Conservation (phyloP, 1,140 invertebrate species). For the Zaprionus ghesquierei region DNA sequence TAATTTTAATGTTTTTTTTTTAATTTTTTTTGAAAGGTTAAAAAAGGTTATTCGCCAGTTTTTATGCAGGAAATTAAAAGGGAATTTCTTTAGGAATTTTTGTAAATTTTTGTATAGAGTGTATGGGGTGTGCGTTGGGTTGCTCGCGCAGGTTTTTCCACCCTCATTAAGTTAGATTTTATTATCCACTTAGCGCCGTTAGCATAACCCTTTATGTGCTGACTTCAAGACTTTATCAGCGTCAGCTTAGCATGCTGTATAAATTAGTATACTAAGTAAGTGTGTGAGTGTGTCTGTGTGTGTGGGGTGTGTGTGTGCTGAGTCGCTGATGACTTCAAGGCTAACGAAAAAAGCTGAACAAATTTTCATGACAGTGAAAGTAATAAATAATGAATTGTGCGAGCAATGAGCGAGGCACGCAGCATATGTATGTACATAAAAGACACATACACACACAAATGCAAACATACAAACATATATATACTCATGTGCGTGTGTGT, state of each 20-base stretch:
- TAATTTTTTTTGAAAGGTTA: background rate
- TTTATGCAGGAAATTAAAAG: background rate
- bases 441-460: conserved; percentile 13
- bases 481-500: background rate
- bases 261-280: background rate
- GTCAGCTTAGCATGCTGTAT: background rate
- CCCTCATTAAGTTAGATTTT: conserved; percentile 47
- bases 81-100: background rate
- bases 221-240: conserved; percentile 27
- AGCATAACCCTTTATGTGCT: conserved; percentile 46
- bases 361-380: conserved; percentile 66
- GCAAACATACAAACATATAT: conserved; percentile 11
- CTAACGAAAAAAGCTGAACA: conserved; percentile 59
- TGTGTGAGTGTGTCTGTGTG: background rate
- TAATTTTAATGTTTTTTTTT: no score
- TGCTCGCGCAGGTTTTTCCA: background rate
- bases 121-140: background rate
- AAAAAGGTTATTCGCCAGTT: background rate
- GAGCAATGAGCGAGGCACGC: conserved; percentile 51
- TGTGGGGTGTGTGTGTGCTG: conserved; percentile 30
- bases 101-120: background rate
- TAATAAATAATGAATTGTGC: conserved; percentile 76
- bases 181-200: conserved; percentile 42
- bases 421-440: conserved; percentile 54
- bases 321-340: conserved; percentile 60